phyloP scores from a whole-genome alignment of 2,797 vertebrate species.

The Gymnothorax javanicus region DNA sequence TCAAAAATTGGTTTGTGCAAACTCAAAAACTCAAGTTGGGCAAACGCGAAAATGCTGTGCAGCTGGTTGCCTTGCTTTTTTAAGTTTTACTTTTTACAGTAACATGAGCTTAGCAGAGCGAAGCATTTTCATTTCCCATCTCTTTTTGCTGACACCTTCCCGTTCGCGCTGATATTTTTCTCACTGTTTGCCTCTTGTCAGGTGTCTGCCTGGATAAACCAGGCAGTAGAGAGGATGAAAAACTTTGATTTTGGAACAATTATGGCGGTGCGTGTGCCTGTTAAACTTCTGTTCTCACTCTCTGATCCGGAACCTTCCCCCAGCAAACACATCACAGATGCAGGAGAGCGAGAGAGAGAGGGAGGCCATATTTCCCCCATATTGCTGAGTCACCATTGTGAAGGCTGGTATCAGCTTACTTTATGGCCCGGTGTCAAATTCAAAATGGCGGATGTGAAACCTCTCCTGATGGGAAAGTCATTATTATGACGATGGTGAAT shows the following conservation, averaged over 20 bases:
- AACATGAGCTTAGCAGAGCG: neutral
- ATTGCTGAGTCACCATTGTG: neutral
- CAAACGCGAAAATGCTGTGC: too few relatives aligned
- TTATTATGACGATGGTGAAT: neutral
- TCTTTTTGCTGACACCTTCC: constrained; percentile 3
- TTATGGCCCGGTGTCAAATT: neutral
- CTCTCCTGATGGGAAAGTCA: neutral
- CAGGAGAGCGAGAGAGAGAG: neutral
- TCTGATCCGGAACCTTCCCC: neutral
- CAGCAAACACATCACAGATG: neutral
- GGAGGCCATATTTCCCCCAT: neutral
- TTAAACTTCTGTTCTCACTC: neutral
- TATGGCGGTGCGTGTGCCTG: neutral
- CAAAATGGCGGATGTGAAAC: neutral
- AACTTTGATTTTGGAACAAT: neutral
- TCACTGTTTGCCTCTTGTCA: constrained; percentile 4
- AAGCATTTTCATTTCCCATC: neutral
- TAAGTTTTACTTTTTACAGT: too few relatives aligned
- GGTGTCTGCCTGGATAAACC: neutral
- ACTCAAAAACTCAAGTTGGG: too few relatives aligned
- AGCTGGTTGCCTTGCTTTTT: too few relatives aligned
- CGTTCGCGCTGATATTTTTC: neutral
- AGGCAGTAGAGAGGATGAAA: neutral
- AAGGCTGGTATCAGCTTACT: neutral
- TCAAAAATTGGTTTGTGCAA: too few relatives aligned